Percentiles rank a stretch among this genome's conserved stretches.
Evolutionary conservation across 2,113 vertebrate genomes (phyloP).

Genomic region (Scalopus aquaticus): DNA sequence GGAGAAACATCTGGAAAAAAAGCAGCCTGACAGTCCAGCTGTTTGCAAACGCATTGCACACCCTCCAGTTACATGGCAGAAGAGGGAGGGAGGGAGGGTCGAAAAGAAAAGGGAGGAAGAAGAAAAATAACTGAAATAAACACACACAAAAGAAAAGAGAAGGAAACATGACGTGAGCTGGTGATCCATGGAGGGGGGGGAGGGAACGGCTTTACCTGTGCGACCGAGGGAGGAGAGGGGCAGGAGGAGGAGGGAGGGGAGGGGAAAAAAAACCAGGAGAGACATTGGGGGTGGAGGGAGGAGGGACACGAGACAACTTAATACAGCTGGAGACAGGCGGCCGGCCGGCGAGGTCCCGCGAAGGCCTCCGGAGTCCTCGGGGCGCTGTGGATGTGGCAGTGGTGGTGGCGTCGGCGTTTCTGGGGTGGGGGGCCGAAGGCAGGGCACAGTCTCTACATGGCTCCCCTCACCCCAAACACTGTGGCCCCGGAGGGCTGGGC

Average conservation of each 20-base stretch:
- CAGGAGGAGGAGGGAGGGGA: background rate
- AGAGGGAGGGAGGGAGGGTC: slow-evolving; percentile 69
- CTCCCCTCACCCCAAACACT: slow-evolving; percentile 71
- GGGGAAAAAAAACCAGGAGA: slow-evolving; percentile 58
- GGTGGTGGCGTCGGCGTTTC: slow-evolving; percentile 22
- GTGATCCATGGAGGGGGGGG: slow-evolving; percentile 75
- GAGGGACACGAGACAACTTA: slow-evolving; percentile 74
- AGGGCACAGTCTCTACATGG: slow-evolving; percentile 71
- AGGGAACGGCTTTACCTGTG: slow-evolving; percentile 78
- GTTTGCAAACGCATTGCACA: slow-evolving; percentile 75
- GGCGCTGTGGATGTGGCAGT: background rate
- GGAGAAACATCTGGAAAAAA: slow-evolving; percentile 80
- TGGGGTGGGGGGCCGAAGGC: slow-evolving; percentile 55
- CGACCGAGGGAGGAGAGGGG: slow-evolving; percentile 55
- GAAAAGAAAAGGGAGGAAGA: slow-evolving; percentile 79
- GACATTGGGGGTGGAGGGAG: slow-evolving; percentile 64
- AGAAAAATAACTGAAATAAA: slow-evolving; percentile 78
- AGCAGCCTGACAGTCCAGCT: slow-evolving; percentile 83
- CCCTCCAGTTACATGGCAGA: slow-evolving; percentile 82
- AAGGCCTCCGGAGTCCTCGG: slow-evolving; percentile 68
- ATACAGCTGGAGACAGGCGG: slow-evolving; percentile 72
- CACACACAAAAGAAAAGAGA: slow-evolving; percentile 64
- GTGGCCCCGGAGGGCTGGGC: slow-evolving; percentile 63
- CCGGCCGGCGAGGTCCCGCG: slow-evolving; percentile 70
- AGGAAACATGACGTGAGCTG: slow-evolving; percentile 80